Conservation (phyloP, 2,113 vertebrate species). For the Pelvicachromis taeniatus region DNA sequence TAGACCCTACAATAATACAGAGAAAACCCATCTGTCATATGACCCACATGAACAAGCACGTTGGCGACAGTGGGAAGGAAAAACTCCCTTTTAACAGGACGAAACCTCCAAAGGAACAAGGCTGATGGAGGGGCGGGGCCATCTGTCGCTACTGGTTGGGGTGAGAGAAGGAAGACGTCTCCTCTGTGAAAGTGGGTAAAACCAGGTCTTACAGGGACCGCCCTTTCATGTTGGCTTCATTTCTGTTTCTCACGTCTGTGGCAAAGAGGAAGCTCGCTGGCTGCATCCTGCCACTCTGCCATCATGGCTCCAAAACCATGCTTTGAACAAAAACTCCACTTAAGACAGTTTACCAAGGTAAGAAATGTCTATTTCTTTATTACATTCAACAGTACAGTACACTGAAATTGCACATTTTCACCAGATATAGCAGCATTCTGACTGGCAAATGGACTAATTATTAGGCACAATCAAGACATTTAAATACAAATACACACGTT, state of each 20-base stretch:
- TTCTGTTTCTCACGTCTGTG: background rate
- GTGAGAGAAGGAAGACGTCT: background rate
- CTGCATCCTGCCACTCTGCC: background rate
- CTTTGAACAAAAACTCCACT: background rate
- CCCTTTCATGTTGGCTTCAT: too few species aligned
- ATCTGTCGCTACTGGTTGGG: background rate
- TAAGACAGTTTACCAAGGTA: conserved; percentile 64
- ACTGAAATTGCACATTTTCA: conserved; percentile 77
- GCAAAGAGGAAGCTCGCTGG: background rate
- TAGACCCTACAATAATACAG: background rate
- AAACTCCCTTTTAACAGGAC: background rate
- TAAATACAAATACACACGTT: conserved; percentile 50
- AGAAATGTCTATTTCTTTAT: conserved; percentile 73
- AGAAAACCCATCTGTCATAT: background rate
- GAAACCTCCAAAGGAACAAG: background rate
- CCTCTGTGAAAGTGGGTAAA: too few species aligned
- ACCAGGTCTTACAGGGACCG: too few species aligned
- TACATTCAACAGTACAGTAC: conserved; percentile 77
- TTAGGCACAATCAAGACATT: conserved; percentile 68
- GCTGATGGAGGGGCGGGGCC: background rate
- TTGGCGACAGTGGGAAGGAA: background rate
- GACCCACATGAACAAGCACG: background rate
- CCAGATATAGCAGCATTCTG: conserved; percentile 78
- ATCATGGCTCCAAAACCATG: background rate
- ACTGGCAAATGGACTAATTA: conserved; percentile 68